Evolutionary conservation across 2,888 invertebrate genomes (phyloP).

Genomic region (Orchestes rusci): DNA sequence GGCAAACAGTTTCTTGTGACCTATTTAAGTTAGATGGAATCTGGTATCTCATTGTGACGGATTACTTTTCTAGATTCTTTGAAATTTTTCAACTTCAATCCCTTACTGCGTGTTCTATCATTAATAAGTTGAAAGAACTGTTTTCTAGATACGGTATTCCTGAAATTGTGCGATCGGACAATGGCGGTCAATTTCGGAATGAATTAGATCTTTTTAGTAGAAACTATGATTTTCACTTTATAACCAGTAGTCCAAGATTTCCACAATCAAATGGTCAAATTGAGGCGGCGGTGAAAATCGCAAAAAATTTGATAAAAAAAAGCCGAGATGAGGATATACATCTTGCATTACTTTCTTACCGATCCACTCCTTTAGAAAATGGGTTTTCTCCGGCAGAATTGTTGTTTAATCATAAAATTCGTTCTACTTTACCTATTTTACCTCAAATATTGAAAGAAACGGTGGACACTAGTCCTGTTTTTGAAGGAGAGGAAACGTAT

Average conservation of each 20-base stretch:
- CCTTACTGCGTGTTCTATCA: no score
- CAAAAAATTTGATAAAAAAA: constrained; percentile 1
- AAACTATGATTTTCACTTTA: no score
- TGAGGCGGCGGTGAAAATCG: no score
- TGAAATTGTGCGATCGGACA: background rate
- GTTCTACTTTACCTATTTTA: background rate
- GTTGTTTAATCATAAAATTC: background rate
- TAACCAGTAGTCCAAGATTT: no score
- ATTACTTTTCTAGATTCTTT: no score
- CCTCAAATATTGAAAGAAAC: background rate
- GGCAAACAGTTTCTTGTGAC: no score
- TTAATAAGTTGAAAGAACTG: no score
- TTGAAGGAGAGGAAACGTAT: background rate
- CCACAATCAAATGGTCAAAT: constrained; percentile 1
- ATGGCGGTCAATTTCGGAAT: background rate
- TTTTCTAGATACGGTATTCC: constrained; percentile 1
- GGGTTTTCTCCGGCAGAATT: background rate
- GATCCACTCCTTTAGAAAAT: background rate
- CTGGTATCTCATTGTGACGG: no score
- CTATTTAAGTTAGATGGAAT: no score
- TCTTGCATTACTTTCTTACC: background rate
- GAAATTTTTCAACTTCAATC: no score
- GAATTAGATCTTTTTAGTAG: background rate
- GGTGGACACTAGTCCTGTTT: background rate
- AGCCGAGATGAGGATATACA: no score